Percentiles rank a stretch among this genome's conserved stretches.
Conservation (phyloP, 2,113 vertebrate species). For the Leptobrachium leishanense region DNA sequence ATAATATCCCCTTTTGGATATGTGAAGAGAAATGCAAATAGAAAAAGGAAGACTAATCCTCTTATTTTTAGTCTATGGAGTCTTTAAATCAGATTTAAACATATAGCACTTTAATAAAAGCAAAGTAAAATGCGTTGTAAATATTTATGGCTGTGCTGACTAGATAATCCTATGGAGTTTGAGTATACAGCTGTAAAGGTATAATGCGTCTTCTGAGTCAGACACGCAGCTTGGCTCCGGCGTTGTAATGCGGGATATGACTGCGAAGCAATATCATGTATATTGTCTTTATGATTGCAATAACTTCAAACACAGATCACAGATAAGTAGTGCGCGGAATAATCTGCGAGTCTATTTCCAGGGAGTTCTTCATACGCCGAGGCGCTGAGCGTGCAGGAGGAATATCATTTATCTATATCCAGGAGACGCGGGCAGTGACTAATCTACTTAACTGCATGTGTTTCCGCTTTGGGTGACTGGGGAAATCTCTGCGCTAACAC, state of each 20-base stretch:
- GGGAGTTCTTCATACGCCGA: not conserved
- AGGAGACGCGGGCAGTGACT: not conserved
- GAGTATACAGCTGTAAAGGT: not conserved
- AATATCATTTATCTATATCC: not conserved
- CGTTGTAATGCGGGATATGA: too few species aligned
- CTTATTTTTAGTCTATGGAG: too few species aligned
- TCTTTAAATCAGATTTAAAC: too few species aligned
- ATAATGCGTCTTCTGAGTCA: not conserved
- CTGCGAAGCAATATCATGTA: not conserved
- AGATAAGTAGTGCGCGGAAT: not conserved
- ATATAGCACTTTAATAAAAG: too few species aligned
- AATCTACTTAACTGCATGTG: not conserved
- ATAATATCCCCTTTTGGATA: too few species aligned
- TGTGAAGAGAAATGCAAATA: too few species aligned
- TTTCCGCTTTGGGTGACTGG: not conserved
- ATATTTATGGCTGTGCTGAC: not conserved
- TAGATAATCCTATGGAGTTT: not conserved
- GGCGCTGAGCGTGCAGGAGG: not conserved
- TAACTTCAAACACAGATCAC: not conserved
- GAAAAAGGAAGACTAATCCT: too few species aligned
- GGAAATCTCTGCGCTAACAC: not conserved
- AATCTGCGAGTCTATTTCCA: not conserved
- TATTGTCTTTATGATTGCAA: not conserved
- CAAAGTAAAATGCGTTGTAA: not conserved
- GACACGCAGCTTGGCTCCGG: too few species aligned